phyloP scores from a whole-genome alignment of 2,113 vertebrate species.

The Myiopsitta monachus region DNA sequence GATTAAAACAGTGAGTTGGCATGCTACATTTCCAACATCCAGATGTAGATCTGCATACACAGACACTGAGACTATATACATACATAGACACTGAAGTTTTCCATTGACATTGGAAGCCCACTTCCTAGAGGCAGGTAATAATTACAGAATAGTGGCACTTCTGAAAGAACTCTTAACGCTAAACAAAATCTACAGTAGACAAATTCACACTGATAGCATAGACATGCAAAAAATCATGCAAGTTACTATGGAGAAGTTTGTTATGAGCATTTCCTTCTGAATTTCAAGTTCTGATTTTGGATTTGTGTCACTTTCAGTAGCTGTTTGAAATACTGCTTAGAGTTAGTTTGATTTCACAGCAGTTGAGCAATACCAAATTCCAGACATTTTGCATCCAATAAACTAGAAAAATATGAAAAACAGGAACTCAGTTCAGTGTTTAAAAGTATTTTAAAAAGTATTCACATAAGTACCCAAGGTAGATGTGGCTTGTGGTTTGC shows the following conservation, averaged over 20 bases:
- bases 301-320: background rate
- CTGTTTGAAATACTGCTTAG: background rate
- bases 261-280: background rate
- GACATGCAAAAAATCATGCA: background rate
- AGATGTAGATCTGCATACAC: background rate
- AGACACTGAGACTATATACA: no score
- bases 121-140: background rate
- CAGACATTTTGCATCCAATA: background rate
- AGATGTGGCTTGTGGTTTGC: background rate
- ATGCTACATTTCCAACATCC: background rate
- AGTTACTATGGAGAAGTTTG: accelerated
- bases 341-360: background rate
- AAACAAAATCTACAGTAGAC: background rate
- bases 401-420: background rate
- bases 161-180: background rate
- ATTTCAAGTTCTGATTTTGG: background rate
- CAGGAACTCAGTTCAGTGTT: background rate
- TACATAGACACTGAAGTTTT: background rate
- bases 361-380: background rate
- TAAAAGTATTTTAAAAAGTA: background rate
- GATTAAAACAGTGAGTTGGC: background rate
- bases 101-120: background rate
- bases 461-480: background rate
- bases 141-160: background rate
- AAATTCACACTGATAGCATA: background rate